Conservation (phyloP, 1,140 invertebrate genomes). For the Eriocheir sinensis region DNA sequence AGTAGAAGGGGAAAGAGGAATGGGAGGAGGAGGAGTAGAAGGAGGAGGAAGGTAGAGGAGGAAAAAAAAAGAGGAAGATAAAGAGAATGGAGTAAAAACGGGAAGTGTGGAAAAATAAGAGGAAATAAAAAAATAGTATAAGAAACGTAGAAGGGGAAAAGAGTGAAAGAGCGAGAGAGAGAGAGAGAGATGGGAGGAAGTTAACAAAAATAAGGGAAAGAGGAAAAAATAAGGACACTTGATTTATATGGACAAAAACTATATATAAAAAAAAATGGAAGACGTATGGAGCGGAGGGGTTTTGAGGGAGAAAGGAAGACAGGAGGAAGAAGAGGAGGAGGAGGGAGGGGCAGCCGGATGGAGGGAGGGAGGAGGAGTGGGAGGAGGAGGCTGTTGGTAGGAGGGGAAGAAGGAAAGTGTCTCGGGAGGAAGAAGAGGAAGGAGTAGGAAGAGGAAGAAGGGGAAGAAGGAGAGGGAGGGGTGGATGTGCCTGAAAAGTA, state of each 20-base stretch:
- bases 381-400: background rate
- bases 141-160: background rate
- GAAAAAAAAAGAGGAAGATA: background rate
- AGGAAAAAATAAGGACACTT: background rate
- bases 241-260: constrained; percentile 38
- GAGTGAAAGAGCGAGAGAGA: background rate
- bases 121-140: background rate
- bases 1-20: background rate
- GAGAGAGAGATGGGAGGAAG: constrained; percentile 7
- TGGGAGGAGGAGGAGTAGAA: background rate
- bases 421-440: background rate
- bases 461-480: background rate
- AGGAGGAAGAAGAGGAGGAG: background rate
- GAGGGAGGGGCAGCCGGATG: background rate
- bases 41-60: background rate
- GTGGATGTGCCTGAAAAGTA: background rate
- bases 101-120: background rate
- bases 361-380: background rate
- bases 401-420: background rate
- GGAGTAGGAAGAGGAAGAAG: background rate
- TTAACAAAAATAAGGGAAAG: background rate
- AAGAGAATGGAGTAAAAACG: background rate
- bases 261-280: background rate
- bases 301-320: background rate
- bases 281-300: background rate